Conservation (phyloP, 2,113 vertebrate species). For the Numenius arquata region DNA sequence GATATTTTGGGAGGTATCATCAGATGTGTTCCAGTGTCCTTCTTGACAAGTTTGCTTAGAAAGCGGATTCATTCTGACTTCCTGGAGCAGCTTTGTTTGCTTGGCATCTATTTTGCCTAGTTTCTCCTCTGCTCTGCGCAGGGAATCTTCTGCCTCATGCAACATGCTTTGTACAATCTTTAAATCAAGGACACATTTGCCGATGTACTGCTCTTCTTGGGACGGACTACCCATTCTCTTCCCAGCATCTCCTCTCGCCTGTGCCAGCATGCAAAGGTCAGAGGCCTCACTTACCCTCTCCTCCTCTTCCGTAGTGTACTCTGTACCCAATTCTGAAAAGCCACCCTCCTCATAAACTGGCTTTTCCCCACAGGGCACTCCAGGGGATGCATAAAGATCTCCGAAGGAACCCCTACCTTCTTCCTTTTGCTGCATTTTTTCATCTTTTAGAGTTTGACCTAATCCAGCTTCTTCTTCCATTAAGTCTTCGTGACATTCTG, state of each 20-base stretch:
- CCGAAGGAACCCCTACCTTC: neutral
- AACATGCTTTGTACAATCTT: conserved; percentile 63
- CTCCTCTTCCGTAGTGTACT: conserved; percentile 22
- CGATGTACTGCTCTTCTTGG: conserved; percentile 37
- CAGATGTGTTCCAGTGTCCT: neutral
- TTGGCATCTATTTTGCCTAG: neutral
- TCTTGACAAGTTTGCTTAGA: neutral
- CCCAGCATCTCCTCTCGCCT: neutral
- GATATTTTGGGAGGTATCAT: neutral
- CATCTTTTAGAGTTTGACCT: neutral
- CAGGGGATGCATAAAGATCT: neutral
- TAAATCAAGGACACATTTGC: conserved; percentile 63
- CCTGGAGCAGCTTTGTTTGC: neutral
- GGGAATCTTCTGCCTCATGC: conserved; percentile 12
- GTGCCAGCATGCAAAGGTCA: neutral
- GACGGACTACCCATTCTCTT: neutral
- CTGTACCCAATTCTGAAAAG: neutral
- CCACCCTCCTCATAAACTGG: neutral
- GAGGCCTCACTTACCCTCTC: neutral
- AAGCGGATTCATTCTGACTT: neutral
- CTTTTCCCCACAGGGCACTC: neutral
- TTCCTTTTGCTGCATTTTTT: neutral
- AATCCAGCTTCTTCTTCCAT: neutral
- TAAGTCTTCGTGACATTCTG: neutral
- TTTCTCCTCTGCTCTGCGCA: conserved; percentile 7